Evolutionary conservation across 2,797 vertebrate species (phyloP).

Genomic region (Hypotaenidia okinawae): DNA sequence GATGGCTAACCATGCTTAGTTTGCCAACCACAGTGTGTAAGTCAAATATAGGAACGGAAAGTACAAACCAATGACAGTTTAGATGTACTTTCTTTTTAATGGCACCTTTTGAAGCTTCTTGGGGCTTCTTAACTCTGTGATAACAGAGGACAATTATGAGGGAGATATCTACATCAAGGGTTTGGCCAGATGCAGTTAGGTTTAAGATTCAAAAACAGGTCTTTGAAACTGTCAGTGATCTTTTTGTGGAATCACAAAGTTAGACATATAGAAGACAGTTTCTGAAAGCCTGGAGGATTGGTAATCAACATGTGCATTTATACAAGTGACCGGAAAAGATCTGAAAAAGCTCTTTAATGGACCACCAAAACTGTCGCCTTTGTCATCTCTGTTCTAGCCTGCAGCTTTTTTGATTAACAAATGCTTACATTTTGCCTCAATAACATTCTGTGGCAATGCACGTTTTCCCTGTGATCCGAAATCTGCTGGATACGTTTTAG

Average conservation of each 20-base stretch:
- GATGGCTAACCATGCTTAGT: background rate
- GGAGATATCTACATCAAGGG: background rate
- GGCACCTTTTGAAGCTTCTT: background rate
- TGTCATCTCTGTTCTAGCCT: background rate
- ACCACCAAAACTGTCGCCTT: background rate
- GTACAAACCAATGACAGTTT: background rate
- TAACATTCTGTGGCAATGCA: background rate
- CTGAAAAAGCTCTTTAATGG: background rate
- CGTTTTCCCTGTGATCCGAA: background rate
- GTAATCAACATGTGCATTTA: rapidly evolving
- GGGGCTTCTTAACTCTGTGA: background rate
- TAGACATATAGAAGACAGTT: background rate
- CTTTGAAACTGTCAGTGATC: background rate
- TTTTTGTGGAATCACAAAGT: background rate
- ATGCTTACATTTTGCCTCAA: background rate
- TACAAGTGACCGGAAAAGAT: rapidly evolving
- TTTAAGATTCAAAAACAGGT: background rate
- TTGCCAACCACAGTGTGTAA: background rate
- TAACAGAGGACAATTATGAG: rapidly evolving
- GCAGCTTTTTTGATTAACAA: background rate
- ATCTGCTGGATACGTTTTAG: background rate
- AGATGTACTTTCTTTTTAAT: background rate
- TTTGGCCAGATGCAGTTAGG: background rate
- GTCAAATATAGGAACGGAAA: background rate
- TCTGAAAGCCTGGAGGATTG: background rate